Conservation (phyloP, 2,888 invertebrate species). For the Operophtera brumata region DNA sequence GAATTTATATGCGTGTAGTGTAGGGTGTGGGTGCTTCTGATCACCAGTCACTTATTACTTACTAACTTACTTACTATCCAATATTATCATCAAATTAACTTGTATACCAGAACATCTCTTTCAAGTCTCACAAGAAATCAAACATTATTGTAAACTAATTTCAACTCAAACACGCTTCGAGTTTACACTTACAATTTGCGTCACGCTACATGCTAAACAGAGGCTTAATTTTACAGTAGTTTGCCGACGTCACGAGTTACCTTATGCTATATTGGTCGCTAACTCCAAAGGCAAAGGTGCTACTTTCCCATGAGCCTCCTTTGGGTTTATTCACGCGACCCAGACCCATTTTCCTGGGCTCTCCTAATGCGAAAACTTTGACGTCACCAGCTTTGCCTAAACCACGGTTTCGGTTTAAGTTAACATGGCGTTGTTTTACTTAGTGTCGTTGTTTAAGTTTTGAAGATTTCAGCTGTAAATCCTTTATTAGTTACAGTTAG, state of each 20-base stretch:
- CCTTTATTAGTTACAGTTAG: not conserved
- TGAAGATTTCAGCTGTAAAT: constrained; percentile 16
- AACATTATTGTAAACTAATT: constrained; percentile 20
- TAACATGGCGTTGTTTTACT: constrained; percentile 30
- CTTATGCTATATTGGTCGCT: constrained; percentile 47
- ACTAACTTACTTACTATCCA: too few species aligned
- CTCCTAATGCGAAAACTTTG: constrained; percentile 71
- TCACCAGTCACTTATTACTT: too few species aligned
- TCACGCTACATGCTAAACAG: constrained; percentile 45
- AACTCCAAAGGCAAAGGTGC: constrained; percentile 31
- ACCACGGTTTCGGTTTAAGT: constrained; percentile 30
- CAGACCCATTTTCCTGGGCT: constrained; percentile 62
- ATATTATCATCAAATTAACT: too few species aligned
- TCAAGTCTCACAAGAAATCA: constrained; percentile 1
- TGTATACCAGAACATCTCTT: not conserved
- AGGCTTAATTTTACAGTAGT: constrained; percentile 54
- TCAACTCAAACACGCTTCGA: constrained; percentile 25
- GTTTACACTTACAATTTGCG: constrained; percentile 39
- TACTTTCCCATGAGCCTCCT: constrained; percentile 40
- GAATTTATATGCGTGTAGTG: too few species aligned
- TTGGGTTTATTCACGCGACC: constrained; percentile 46
- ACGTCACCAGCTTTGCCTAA: constrained; percentile 56
- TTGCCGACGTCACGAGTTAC: constrained; percentile 44
- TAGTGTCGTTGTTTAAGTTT: constrained; percentile 22
- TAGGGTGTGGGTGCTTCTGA: too few species aligned